Percentiles rank a stretch among this genome's conserved stretches.
Evolutionary conservation across 2,888 invertebrate genomes (phyloP).

Genomic region (Zygaena filipendulae): DNA sequence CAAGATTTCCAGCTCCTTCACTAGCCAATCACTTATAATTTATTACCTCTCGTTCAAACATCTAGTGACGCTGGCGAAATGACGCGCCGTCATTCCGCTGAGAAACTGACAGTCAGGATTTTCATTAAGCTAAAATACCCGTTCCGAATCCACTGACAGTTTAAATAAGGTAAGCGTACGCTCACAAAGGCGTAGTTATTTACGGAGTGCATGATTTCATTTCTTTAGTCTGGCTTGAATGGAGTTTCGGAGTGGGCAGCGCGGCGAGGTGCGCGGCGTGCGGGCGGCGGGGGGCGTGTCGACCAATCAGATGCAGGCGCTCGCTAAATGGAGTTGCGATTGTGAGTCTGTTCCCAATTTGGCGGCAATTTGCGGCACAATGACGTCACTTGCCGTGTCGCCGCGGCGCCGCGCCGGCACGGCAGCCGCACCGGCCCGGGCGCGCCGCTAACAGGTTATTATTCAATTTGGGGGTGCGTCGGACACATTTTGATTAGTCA

Average conservation of each 20-base stretch:
- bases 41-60: constrained; percentile 13
- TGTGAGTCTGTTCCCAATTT: constrained; percentile 55
- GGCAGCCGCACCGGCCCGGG: constrained; percentile 18
- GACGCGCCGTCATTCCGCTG: constrained; percentile 13
- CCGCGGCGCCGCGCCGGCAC: constrained; percentile 18
- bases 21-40: constrained; percentile 8
- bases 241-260: constrained; percentile 25
- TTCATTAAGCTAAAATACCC: constrained; percentile 26
- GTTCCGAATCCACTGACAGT: constrained; percentile 24
- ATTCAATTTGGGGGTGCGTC: constrained; percentile 56
- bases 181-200: constrained; percentile 47
- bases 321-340: constrained; percentile 50
- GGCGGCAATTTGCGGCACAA: constrained; percentile 60
- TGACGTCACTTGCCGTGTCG: constrained; percentile 27
- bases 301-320: constrained; percentile 61
- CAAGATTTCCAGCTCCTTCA: no score
- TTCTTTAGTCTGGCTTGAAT: constrained; percentile 37
- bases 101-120: constrained; percentile 21
- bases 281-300: constrained; percentile 43
- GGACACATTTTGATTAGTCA: constrained; percentile 56
- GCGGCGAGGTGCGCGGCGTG: constrained; percentile 11
- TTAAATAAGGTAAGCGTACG: constrained; percentile 38
- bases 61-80: constrained; percentile 5
- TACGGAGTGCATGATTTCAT: constrained; percentile 60
- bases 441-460: constrained; percentile 53